Base-by-base conservation (phyloP, 2,797 vertebrate species). In the Scolopax rusticola region DNA sequence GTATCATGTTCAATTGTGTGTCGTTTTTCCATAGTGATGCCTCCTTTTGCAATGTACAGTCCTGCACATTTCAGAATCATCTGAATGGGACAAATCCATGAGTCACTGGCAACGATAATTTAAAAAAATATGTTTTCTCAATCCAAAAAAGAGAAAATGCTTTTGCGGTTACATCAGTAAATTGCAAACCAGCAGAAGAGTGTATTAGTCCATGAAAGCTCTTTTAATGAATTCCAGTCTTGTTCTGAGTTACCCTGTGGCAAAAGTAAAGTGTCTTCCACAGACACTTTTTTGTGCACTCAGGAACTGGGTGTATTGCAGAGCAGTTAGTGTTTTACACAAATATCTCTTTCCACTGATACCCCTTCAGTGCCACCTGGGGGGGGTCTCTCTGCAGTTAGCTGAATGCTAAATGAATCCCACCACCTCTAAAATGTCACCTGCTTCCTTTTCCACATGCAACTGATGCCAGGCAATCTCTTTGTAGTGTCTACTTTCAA, bases 1-100 rank as follows among this genome's bases (percentile, higher is more conserved):
- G 99, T 99, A 98, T 94, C 1, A 2, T 56, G 48, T 64, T 60
- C 15, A 33, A 11, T 70, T 51, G 4, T 32, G 32, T 40, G 45
- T 30, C 1, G 8, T 12, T 70, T 68, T 89, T 50, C 36, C 7
- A 1, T 64, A 36, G 24, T 41, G 65, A 64, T 23, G 27, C 53
- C 15, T 79, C 32, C 20, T 61, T 69, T 67, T 50, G 33, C 53
- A 57, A 51, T 28, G 24, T 41, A 21, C 30, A 63, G 2, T 64
- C 47, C n/a, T 91, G 43, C 43, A 78, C 28, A 16, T 33, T 69
- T 90, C 79, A 32, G n/a, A 71, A 45, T 56, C 2, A 0, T 43
- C 36, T 27, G 73, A 20, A n/a, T 45, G 33, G 36, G 43, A 6
- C 16, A 69, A 73, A 70, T 79, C 30, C 45, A 63, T 40, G 57